Base-by-base conservation (phyloP, 2,797 vertebrate genomes). In the Rallus crepitans region DNA sequence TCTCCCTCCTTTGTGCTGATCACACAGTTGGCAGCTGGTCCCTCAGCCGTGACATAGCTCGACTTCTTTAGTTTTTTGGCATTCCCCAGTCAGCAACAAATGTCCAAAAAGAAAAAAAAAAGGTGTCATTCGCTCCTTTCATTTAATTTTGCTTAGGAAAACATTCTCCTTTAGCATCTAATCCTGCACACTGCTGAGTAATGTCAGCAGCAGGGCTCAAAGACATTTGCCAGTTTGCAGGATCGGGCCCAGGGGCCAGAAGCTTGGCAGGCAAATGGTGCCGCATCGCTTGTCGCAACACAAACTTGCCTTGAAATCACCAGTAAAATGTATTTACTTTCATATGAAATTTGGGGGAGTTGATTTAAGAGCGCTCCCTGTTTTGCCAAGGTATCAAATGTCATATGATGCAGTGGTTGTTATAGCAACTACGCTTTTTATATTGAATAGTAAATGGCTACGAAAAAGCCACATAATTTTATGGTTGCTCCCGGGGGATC, bases 401-500 rank as follows among this genome's bases (percentile, higher is more conserved):
- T 94, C 95, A 5, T 80, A 55, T 56, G 91, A 94, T 89, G 88
- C 94, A 94, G 92, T n/a, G 85, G 94, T 95, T 80, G 92, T 24
- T 28, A 93, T 90, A 76, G 89, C 68, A 92, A 95, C 93, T 65
- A 8, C 91, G 89, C 84, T 76, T 95, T 96, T 96, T 92, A 96
- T 92, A 93, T 82, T 94, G 84, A 97, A 96, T 89, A 89, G 90
- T 92, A 95, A 96, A 96, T 66, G 96, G 90, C 82, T 25, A 81
- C 33, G 25, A 91, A 95, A 95, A 96, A 96, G 95, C 94, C 87
- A 78, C 90, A 94, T 94, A 92, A 94, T 96, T 96, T 97, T 95
- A 96, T 92, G 93, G 94, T n/a, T 80, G 75, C 85, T 93, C 97
- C 91, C 79, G 0, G 39, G 86, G 87, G 95, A 97, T 93, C 91